Evolutionary conservation across 1,140 invertebrate genomes (phyloP).

Genomic region (Drosophila neocordata): DNA sequence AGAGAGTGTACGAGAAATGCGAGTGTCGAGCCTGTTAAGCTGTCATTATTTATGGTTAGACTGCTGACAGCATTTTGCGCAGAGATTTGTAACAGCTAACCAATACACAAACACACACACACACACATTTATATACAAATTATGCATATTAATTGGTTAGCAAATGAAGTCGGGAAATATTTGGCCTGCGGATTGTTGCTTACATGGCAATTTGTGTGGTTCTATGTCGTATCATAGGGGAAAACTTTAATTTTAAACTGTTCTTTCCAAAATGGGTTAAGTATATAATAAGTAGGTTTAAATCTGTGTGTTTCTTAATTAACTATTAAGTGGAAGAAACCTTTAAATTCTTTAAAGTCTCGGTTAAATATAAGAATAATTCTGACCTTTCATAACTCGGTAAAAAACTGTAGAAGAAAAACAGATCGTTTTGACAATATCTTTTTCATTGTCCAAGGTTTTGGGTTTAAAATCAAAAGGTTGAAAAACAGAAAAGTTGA

Average conservation of each 20-base stretch:
- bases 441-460: conserved; percentile 1
- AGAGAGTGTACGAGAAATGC: conserved; percentile 25
- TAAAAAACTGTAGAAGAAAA: too few relatives aligned
- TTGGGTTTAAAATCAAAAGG: background rate
- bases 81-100: conserved; percentile 47
- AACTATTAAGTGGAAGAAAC: too few relatives aligned
- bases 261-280: too few relatives aligned
- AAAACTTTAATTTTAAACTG: too few relatives aligned
- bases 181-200: conserved; percentile 27
- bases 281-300: too few relatives aligned
- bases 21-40: conserved; percentile 52
- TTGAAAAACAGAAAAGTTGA: conserved; percentile 52
- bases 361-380: too few relatives aligned
- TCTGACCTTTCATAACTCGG: too few relatives aligned
- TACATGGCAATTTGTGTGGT: background rate
- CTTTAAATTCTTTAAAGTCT: too few relatives aligned
- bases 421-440: conserved; percentile 15
- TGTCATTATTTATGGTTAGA: conserved; percentile 66
- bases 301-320: too few relatives aligned
- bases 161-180: background rate
- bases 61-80: conserved; percentile 64
- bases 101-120: conserved; percentile 32
- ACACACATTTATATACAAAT: conserved; percentile 49
- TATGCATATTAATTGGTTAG: conserved; percentile 73
- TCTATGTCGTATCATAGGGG: background rate